A percentile compares a stretch with the other conserved stretches of the same genome.
Conservation (phyloP, 2,888 invertebrate genomes). For the Diplazon laetatorius region DNA sequence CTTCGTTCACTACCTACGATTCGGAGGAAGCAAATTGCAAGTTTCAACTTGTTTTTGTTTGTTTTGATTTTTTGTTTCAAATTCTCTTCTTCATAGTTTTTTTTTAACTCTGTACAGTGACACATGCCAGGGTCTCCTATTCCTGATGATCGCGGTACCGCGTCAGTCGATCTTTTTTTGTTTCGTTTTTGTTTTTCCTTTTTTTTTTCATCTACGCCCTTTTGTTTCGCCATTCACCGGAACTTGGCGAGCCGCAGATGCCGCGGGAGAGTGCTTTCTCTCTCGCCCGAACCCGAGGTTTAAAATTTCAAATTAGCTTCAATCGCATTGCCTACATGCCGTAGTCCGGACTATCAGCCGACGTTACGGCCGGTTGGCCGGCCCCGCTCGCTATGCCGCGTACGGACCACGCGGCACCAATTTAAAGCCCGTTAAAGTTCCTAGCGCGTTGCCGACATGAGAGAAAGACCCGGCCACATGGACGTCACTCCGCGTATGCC, state of each 20-base stretch:
- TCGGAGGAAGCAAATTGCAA: no score
- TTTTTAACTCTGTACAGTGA: not conserved
- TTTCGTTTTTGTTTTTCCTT: no score
- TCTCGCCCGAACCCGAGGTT: no score
- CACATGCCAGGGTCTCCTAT: conserved; percentile 8
- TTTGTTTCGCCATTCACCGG: conserved; percentile 65
- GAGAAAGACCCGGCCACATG: no score
- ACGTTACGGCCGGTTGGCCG: conserved; percentile 42
- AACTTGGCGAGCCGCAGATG: conserved; percentile 64
- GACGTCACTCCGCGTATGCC: no score
- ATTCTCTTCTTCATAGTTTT: no score
- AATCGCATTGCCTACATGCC: conserved; percentile 78
- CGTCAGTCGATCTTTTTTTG: conserved; percentile 31
- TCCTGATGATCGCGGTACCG: conserved; percentile 14
- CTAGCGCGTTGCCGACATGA: conserved; percentile 48
- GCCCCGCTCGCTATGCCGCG: conserved; percentile 55
- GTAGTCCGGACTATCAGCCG: conserved; percentile 54
- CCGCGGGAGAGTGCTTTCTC: conserved; percentile 36
- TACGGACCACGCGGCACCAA: conserved; percentile 61
- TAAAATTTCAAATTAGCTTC: conserved; percentile 81
- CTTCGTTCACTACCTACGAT: no score
- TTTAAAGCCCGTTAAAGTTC: conserved; percentile 65
- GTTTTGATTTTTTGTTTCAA: no score
- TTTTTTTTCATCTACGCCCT: conserved; percentile 52
- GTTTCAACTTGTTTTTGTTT: no score